Evolutionary conservation across 2,797 vertebrate species (phyloP).

Genomic region (Phrynocephalus forsythii): DNA sequence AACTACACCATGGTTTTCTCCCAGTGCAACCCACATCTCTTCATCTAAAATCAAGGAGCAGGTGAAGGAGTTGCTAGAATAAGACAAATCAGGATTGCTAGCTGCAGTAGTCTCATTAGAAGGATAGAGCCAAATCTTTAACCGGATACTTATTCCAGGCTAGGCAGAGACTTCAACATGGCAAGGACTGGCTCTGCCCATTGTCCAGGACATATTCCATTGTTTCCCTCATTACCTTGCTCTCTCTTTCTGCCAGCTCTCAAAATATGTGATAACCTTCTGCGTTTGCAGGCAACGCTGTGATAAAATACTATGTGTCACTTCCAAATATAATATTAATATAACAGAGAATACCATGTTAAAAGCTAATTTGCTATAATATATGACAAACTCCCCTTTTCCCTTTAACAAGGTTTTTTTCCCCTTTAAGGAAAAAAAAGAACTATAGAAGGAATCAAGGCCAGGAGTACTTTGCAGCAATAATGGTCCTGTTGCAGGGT

Average conservation of each 20-base stretch:
- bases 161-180: too few relatives aligned
- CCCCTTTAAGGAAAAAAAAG: conserved; percentile 33
- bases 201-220: neutral
- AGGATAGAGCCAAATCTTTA: neutral
- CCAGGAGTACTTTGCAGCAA: conserved; percentile 49
- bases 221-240: neutral
- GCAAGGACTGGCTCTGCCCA: too few relatives aligned
- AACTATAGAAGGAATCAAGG: conserved; percentile 24
- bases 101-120: neutral
- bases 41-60: neutral
- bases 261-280: neutral
- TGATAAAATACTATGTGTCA: conserved; percentile 25
- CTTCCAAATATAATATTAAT: conserved; percentile 35
- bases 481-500: conserved; percentile 53
- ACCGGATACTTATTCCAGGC: neutral
- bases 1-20: neutral
- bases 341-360: conserved; percentile 48
- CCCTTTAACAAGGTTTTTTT: conserved; percentile 27
- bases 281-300: neutral
- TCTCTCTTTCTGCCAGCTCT: conserved; percentile 11
- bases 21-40: too few relatives aligned
- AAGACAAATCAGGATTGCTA: neutral
- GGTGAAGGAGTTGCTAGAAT: neutral
- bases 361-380: conserved; percentile 66
- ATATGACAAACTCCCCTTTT: conserved; percentile 27